Conservation (phyloP, 2,113 vertebrate genomes). For the Pseudorectes ferrugineus region DNA sequence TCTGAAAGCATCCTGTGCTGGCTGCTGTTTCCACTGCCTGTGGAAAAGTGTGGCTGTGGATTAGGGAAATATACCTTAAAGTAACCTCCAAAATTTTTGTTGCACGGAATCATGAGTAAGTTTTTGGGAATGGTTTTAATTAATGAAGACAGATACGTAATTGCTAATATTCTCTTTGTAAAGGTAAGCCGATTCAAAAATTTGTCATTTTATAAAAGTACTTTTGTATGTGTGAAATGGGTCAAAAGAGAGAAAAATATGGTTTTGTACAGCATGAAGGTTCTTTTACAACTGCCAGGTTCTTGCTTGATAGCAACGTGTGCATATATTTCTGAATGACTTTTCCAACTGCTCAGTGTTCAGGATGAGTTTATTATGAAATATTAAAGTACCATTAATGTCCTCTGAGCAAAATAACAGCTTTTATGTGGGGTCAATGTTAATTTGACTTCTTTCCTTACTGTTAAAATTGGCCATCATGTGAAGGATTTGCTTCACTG, state of each 20-base stretch:
- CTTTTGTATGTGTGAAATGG: not conserved
- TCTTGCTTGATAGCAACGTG: not conserved
- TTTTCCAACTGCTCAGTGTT: not conserved
- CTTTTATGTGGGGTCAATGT: not conserved
- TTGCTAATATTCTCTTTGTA: not conserved
- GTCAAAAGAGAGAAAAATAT: not conserved
- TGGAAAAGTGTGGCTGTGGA: not conserved
- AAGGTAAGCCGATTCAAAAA: not conserved
- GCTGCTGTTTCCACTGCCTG: not conserved
- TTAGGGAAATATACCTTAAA: not conserved
- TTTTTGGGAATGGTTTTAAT: not conserved
- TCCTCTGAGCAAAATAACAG: not conserved
- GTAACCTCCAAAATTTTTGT: not conserved
- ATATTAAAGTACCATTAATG: not conserved
- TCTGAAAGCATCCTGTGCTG: not conserved
- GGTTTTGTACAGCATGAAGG: not conserved
- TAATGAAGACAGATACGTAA: not conserved
- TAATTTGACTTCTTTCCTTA: not conserved
- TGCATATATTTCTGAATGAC: not conserved
- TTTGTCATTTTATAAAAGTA: not conserved
- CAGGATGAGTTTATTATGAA: not conserved
- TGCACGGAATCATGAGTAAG: not conserved
- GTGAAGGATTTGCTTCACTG: not conserved
- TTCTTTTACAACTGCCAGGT: not conserved
- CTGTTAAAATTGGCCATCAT: not conserved